Percentiles rank a stretch among this genome's conserved stretches.
Evolutionary conservation across 2,797 vertebrate species (phyloP).

Genomic region (Micropoecilia bifurca): DNA sequence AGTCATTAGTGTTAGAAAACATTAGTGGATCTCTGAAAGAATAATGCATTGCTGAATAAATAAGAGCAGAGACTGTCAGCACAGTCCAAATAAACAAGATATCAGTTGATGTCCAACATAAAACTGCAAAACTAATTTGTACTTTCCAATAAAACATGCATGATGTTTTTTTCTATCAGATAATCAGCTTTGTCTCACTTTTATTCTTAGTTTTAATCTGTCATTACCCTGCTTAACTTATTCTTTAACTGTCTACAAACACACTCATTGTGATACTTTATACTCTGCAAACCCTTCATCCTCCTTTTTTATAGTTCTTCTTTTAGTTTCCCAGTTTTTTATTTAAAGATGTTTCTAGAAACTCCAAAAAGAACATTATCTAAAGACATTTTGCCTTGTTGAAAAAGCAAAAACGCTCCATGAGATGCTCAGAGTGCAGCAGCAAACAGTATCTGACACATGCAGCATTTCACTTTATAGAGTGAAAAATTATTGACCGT

Average conservation of each 20-base stretch:
- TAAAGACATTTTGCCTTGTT: not conserved
- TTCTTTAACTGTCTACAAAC: not conserved
- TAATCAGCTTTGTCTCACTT: not conserved
- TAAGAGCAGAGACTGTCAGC: not conserved
- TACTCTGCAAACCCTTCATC: not conserved
- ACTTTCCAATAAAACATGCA: not conserved
- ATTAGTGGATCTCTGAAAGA: not conserved
- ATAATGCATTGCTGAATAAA: not conserved
- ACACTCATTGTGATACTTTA: not conserved
- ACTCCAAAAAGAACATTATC: not conserved
- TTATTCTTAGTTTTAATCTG: not conserved
- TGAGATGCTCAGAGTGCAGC: not conserved
- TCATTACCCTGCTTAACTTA: not conserved
- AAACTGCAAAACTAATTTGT: not conserved
- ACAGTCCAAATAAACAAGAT: not conserved
- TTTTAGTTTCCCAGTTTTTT: not conserved
- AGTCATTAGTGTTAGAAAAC: not conserved
- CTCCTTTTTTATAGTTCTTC: not conserved
- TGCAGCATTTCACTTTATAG: constrained; percentile 14
- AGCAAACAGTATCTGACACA: constrained; percentile 13
- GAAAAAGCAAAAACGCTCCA: not conserved
- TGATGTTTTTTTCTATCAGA: not conserved
- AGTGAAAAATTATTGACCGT: constrained; percentile 22
- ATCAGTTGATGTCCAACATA: not conserved
- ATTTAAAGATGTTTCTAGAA: not conserved